These are phyloP conservation scores for Limanda limanda DNA, from an alignment of 2,113 vertebrate species.

Conservation along the genomic window DNA sequence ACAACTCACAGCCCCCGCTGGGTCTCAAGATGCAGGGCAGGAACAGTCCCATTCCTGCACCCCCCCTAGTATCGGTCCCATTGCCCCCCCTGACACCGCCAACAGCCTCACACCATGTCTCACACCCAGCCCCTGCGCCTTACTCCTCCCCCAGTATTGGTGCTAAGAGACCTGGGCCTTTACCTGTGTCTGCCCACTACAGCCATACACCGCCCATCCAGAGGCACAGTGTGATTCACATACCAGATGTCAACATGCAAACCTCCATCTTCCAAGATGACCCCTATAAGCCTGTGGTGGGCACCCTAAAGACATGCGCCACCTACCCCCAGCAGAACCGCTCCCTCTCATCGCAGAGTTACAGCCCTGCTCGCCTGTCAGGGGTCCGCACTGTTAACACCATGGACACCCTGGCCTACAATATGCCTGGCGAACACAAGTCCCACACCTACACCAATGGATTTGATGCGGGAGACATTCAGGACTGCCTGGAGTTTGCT, in stretches of 20 bases:
- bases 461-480: constrained; percentile 86
- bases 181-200: constrained; percentile 91
- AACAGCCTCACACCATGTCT: constrained; percentile 54
- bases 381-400: constrained; percentile 89
- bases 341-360: constrained; percentile 95
- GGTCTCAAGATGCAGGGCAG: constrained; percentile 90
- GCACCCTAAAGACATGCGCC: constrained; percentile 94
- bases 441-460: constrained; percentile 96
- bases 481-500: constrained; percentile 92
- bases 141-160: constrained; percentile 88
- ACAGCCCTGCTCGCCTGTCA: constrained; percentile 91
- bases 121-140: constrained; percentile 72
- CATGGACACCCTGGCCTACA: constrained; percentile 87
- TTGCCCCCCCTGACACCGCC: constrained; percentile 70
- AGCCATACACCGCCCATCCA: constrained; percentile 94
- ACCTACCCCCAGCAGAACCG: constrained; percentile 98
- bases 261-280: constrained; percentile 90
- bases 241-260: constrained; percentile 90
- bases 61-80: constrained; percentile 58
- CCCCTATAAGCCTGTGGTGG: constrained; percentile 88
- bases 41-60: constrained; percentile 85
- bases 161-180: constrained; percentile 85
- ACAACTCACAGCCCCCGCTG: constrained; percentile 87
- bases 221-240: constrained; percentile 95
- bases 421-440: constrained; percentile 91